phyloP scores from a whole-genome alignment of 2,888 invertebrate genomes.

The Hipparchia sbordonii region DNA sequence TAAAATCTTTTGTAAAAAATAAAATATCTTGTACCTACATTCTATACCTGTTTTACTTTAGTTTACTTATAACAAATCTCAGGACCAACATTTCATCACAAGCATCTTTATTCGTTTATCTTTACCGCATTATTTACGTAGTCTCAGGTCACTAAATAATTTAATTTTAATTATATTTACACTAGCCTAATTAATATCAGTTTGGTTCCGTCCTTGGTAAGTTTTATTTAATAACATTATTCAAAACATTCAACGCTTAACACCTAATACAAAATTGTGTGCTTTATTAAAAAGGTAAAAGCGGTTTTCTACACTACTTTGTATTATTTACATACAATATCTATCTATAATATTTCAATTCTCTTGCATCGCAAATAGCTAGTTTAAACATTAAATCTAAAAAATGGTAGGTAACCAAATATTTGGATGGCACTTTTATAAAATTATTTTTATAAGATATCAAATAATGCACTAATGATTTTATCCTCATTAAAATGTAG shows the following conservation, averaged over 20 bases:
- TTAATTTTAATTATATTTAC: not conserved
- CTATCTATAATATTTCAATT: slow-evolving; percentile 71
- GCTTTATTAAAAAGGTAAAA: not conserved
- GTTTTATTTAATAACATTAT: slow-evolving; percentile 32
- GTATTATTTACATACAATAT: slow-evolving; percentile 44
- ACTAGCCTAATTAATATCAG: slow-evolving; percentile 51
- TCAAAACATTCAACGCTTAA: slow-evolving; percentile 21
- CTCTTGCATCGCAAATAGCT: slow-evolving; percentile 82
- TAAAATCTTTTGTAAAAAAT: no score
- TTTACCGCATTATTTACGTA: not conserved
- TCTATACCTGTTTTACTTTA: no score
- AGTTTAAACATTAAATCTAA: slow-evolving; percentile 69
- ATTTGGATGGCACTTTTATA: slow-evolving; percentile 70
- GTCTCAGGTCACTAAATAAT: not conserved
- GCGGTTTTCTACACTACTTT: slow-evolving; percentile 38
- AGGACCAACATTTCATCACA: no score
- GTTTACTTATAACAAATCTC: no score
- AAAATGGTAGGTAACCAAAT: slow-evolving; percentile 60
- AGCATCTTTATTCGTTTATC: not conserved
- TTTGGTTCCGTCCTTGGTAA: slow-evolving; percentile 73
- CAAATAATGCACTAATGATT: slow-evolving; percentile 34
- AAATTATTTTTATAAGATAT: slow-evolving; percentile 15
- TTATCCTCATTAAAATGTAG: slow-evolving; percentile 36
- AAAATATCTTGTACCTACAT: no score
- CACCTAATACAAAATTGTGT: slow-evolving; percentile 1